These are phyloP conservation scores for Calycopis cecrops DNA, from an alignment of 1,140 invertebrate genomes.

Conservation along the genomic window DNA sequence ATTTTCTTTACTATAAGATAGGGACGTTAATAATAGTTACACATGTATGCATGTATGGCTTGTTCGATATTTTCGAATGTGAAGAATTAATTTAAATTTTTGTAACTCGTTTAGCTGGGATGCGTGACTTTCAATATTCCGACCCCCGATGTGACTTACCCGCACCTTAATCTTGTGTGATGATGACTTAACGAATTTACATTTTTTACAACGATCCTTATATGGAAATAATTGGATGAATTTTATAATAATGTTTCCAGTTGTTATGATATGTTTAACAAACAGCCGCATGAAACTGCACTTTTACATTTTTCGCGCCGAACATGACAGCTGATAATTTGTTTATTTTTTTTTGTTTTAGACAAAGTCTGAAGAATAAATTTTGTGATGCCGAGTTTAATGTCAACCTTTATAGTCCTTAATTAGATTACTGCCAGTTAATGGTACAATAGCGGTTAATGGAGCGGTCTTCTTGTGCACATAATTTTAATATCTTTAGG, in stretches of 20 bases:
- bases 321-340: not conserved
- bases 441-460: too few species aligned
- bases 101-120: slow-evolving; percentile 14
- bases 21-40: slow-evolving; percentile 5
- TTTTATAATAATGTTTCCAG: slow-evolving; percentile 36
- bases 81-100: slow-evolving; percentile 16
- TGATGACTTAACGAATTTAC: slow-evolving; percentile 53
- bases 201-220: slow-evolving; percentile 39
- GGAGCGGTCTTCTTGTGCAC: too few species aligned
- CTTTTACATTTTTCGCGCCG: slow-evolving; percentile 4
- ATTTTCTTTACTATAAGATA: too few species aligned
- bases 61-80: slow-evolving; percentile 15
- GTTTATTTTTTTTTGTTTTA: not conserved
- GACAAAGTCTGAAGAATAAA: too few species aligned
- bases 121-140: slow-evolving; percentile 17
- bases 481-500: too few species aligned
- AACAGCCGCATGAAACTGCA: not conserved
- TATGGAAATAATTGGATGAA: slow-evolving; percentile 47
- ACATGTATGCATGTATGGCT: slow-evolving; percentile 12
- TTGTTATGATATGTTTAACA: slow-evolving; percentile 33
- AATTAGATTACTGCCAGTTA: not conserved
- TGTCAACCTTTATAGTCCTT: not conserved
- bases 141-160: slow-evolving; percentile 27
- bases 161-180: slow-evolving; percentile 40
- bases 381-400: not conserved